A percentile compares a stretch with the other conserved stretches of the same genome.
These are phyloP conservation scores for Serrognathus titanus DNA, from an alignment of 2,888 invertebrate genomes.

Conservation along the genomic window DNA sequence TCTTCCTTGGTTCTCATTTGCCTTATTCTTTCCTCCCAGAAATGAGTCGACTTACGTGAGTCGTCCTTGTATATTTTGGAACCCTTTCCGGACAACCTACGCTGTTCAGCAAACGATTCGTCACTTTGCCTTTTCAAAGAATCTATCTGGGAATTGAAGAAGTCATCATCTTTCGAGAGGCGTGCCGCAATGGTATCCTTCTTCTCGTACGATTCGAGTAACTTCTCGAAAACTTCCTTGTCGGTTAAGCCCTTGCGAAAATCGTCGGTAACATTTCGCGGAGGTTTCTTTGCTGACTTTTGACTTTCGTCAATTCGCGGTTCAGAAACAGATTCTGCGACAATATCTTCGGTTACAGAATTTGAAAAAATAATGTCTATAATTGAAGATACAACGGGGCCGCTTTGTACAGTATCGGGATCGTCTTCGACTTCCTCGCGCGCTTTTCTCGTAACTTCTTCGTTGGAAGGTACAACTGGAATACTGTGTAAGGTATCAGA, in stretches of 20 bases:
- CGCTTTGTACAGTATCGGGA: too few relatives aligned
- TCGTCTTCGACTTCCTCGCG: too few relatives aligned
- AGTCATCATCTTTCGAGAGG: slow-evolving; percentile 29
- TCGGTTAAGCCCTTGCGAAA: slow-evolving; percentile 25
- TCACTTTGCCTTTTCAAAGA: slow-evolving; percentile 13
- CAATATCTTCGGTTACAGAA: too few relatives aligned
- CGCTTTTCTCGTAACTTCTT: too few relatives aligned
- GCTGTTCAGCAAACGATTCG: slow-evolving; percentile 6
- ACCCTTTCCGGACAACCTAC: background rate
- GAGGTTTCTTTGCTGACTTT: background rate
- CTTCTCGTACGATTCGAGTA: slow-evolving; percentile 32
- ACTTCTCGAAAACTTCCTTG: slow-evolving; percentile 31
- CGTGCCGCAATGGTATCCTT: slow-evolving; percentile 27
- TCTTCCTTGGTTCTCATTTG: slow-evolving; percentile 13
- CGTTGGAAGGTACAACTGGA: too few relatives aligned
- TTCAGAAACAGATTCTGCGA: too few relatives aligned
- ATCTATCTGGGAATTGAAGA: slow-evolving; percentile 23
- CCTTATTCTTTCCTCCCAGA: slow-evolving; percentile 19
- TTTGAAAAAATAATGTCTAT: too few relatives aligned
- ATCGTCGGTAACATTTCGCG: slow-evolving; percentile 3
- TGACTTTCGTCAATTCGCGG: background rate
- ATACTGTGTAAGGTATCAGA: too few relatives aligned
- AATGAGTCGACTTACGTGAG: slow-evolving; percentile 12
- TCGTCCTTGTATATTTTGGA: slow-evolving; percentile 9
- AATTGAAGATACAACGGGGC: too few relatives aligned